These are phyloP conservation scores for Cololabis saira DNA, from an alignment of 2,113 vertebrate species.

Conservation along the genomic window DNA sequence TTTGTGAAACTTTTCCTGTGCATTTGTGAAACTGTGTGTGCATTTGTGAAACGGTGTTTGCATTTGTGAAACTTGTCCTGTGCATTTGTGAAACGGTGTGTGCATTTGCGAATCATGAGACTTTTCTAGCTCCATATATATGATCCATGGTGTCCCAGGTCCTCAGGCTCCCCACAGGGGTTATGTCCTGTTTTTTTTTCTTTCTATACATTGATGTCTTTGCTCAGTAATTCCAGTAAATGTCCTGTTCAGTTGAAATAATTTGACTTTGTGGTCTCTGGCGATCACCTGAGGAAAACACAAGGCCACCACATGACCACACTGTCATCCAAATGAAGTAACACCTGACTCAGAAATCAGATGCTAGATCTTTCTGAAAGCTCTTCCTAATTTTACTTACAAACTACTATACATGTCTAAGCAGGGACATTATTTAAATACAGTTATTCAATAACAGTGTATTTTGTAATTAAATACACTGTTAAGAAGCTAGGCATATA, in stretches of 20 bases:
- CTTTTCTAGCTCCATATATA: too few species aligned
- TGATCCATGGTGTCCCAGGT: slow-evolving; percentile 21
- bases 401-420: slow-evolving; percentile 20
- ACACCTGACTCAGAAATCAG: slow-evolving; percentile 47
- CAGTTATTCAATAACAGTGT: not conserved
- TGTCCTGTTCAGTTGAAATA: too few species aligned
- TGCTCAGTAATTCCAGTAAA: slow-evolving; percentile 28
- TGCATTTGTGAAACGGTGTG: too few species aligned
- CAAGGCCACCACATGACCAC: slow-evolving; percentile 22
- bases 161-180: slow-evolving; percentile 22
- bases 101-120: too few species aligned
- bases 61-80: too few species aligned
- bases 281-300: too few species aligned
- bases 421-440: not conserved
- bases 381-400: slow-evolving; percentile 35
- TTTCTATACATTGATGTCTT: slow-evolving; percentile 12
- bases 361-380: slow-evolving; percentile 47
- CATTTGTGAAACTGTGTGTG: too few species aligned
- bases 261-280: not conserved
- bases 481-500: slow-evolving; percentile 2
- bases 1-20: too few species aligned
- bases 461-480: slow-evolving; percentile 11
- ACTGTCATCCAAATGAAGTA: slow-evolving; percentile 35
- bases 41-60: too few species aligned
- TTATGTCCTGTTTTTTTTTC: slow-evolving; percentile 28